Evolutionary conservation across 2,797 vertebrate species (phyloP).

Genomic region (Pseudomugil tenellus): DNA sequence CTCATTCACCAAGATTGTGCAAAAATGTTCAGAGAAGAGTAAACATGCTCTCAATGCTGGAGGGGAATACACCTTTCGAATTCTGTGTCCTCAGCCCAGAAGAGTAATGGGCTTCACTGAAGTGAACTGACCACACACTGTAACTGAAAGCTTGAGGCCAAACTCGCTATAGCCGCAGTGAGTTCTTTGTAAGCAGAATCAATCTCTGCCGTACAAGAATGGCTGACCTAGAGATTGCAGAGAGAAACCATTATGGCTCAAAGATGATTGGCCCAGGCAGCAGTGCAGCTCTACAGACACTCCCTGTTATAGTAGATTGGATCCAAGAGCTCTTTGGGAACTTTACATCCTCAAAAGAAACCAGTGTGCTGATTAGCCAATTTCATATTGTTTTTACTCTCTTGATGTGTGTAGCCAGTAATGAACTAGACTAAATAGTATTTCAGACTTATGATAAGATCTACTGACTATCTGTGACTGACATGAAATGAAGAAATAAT

Average conservation of each 20-base stretch:
- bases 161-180: slow-evolving; percentile 68
- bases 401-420: too few species aligned
- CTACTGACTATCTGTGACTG: background rate
- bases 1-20: slow-evolving; percentile 26
- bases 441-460: too few species aligned
- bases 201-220: slow-evolving; percentile 48
- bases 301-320: slow-evolving; percentile 21
- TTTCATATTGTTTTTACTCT: too few species aligned
- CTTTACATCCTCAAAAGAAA: slow-evolving; percentile 7
- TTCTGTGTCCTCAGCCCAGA: slow-evolving; percentile 49
- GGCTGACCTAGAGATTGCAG: slow-evolving; percentile 43
- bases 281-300: slow-evolving; percentile 18
- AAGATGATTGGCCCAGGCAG: slow-evolving; percentile 56
- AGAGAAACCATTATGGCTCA: slow-evolving; percentile 39
- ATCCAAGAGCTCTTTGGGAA: slow-evolving; percentile 19
- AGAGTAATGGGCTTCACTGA: slow-evolving; percentile 69
- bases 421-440: too few species aligned
- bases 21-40: slow-evolving; percentile 31
- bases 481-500: background rate
- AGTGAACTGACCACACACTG: slow-evolving; percentile 72
- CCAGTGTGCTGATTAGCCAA: background rate
- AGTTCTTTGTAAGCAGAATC: slow-evolving; percentile 66
- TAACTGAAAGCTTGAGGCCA: slow-evolving; percentile 68
- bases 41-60: slow-evolving; percentile 29
- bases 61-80: slow-evolving; percentile 46